Percentiles rank a stretch among this genome's conserved stretches.
phyloP scores from a whole-genome alignment of 2,797 vertebrate genomes.

The Nyctalus aviator region DNA sequence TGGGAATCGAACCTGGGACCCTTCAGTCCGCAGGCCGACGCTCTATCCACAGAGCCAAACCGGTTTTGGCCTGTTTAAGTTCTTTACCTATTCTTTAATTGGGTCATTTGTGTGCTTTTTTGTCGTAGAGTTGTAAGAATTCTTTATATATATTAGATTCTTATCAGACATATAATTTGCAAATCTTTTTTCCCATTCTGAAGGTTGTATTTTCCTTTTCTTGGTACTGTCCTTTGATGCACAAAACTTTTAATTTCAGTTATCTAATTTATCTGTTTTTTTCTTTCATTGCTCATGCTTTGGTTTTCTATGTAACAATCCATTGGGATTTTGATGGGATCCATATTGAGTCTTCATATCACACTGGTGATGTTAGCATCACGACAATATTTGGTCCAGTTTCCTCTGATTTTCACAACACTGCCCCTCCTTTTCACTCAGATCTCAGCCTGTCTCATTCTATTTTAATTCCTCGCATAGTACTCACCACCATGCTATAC shows the following conservation, averaged over 20 bases:
- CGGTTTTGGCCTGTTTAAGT: background rate
- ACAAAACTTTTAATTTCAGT: background rate
- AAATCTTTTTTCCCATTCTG: background rate
- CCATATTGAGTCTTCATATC: accelerated
- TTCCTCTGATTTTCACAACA: background rate
- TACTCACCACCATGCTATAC: accelerated
- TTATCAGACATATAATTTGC: background rate
- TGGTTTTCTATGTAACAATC: background rate
- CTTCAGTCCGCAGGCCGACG: no score
- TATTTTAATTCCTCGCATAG: background rate
- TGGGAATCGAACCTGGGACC: no score
- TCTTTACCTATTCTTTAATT: background rate
- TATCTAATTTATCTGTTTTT: background rate
- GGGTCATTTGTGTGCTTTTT: background rate
- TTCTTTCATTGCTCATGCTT: background rate
- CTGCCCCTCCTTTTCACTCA: background rate
- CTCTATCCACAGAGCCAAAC: no score
- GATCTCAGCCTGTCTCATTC: background rate
- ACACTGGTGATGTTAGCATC: background rate
- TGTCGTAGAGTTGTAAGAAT: background rate
- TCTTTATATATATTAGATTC: background rate
- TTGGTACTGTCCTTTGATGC: background rate
- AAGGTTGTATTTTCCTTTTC: background rate
- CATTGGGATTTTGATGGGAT: background rate
- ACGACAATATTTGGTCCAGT: no score